A percentile compares a stretch with the other conserved stretches of the same genome.
These are phyloP conservation scores for Ecliptopera silaceata DNA, from an alignment of 2,888 invertebrate species.

Conservation along the genomic window DNA sequence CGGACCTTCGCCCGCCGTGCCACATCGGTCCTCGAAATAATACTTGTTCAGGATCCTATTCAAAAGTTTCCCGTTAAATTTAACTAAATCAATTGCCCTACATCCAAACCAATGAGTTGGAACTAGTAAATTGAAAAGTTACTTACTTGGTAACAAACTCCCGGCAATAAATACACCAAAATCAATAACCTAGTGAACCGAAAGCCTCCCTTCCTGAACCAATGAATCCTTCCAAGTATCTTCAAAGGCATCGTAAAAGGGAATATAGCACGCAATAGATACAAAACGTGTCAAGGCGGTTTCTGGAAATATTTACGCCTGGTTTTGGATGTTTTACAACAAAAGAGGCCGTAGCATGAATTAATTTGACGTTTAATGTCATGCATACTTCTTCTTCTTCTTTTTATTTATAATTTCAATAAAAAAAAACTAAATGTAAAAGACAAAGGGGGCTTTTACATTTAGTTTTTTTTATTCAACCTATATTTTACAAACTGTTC, in stretches of 20 bases:
- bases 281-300: conserved; percentile 36
- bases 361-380: too few relatives aligned
- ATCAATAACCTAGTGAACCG: conserved; percentile 28
- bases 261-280: conserved; percentile 38
- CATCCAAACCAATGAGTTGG: conserved; percentile 25
- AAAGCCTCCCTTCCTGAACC: conserved; percentile 12
- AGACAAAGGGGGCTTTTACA: too few relatives aligned
- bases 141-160: conserved; percentile 26
- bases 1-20: too few relatives aligned
- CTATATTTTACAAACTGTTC: too few relatives aligned
- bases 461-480: too few relatives aligned
- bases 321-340: background rate
- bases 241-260: conserved; percentile 35
- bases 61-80: conserved; percentile 4
- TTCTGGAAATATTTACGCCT: conserved; percentile 33
- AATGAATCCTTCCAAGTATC: conserved; percentile 27
- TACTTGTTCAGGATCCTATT: background rate
- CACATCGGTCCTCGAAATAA: conserved; percentile 1
- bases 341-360: background rate
- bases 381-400: too few relatives aligned
- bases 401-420: too few relatives aligned
- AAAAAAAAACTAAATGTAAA: too few relatives aligned
- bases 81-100: conserved; percentile 28
- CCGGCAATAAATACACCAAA: conserved; percentile 26
- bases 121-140: conserved; percentile 31